Conservation (phyloP, 2,797 vertebrate genomes). For the Gymnoscopelus microlampas region DNA sequence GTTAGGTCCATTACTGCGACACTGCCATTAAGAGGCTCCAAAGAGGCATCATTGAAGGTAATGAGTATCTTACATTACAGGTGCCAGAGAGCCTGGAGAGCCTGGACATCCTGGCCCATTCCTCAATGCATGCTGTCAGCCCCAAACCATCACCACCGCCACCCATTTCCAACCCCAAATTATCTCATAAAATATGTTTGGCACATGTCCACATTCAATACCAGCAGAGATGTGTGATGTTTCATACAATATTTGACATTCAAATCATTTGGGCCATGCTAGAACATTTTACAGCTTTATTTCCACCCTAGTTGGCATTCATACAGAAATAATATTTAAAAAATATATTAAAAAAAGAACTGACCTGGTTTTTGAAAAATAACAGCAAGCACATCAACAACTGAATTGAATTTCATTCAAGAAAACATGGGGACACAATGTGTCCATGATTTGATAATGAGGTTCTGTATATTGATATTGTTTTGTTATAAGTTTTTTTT, state of each 20-base stretch:
- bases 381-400: no score
- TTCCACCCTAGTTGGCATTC: no score
- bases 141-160: conserved; percentile 27
- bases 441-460: no score
- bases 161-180: neutral
- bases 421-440: no score
- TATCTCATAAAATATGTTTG: neutral
- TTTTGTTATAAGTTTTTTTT: no score
- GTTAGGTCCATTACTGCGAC: conserved; percentile 74
- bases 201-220: neutral
- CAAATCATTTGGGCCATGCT: neutral
- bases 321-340: neutral
- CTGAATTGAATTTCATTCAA: no score
- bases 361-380: no score
- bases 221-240: neutral
- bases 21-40: conserved; percentile 75
- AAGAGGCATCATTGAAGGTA: conserved; percentile 76
- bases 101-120: conserved; percentile 26
- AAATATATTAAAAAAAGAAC: neutral
- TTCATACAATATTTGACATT: neutral
- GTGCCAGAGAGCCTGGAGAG: conserved; percentile 61
- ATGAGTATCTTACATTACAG: conserved; percentile 76
- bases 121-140: conserved; percentile 16
- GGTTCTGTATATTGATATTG: no score
- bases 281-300: no score